Evolutionary conservation across 2,888 invertebrate genomes (phyloP).

Genomic region (Nomada lathburiana): DNA sequence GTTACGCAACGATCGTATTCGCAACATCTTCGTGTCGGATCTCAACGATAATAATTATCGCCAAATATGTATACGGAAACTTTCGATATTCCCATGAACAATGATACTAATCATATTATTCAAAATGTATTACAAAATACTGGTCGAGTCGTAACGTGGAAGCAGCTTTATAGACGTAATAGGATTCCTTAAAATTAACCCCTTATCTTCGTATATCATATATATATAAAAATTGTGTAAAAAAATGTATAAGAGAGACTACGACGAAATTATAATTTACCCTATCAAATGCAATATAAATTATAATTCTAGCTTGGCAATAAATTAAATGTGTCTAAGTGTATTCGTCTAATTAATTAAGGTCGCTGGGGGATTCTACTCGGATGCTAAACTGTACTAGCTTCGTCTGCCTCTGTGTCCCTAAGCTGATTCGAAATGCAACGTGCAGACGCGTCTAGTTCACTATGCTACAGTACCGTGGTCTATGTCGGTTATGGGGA

Average conservation of each 20-base stretch:
- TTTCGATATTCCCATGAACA: background rate
- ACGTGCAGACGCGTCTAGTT: slow-evolving; percentile 47
- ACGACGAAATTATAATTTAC: slow-evolving; percentile 35
- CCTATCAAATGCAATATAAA: slow-evolving; percentile 23
- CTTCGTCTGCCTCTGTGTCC: slow-evolving; percentile 38
- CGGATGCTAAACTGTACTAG: slow-evolving; percentile 22
- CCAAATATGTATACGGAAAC: slow-evolving; percentile 7
- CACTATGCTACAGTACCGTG: slow-evolving; percentile 48
- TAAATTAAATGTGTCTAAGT: slow-evolving; percentile 44
- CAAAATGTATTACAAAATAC: slow-evolving; percentile 1
- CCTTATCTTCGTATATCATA: background rate
- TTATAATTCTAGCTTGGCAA: slow-evolving; percentile 41
- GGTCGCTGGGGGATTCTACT: slow-evolving; percentile 22
- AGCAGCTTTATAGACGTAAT: background rate
- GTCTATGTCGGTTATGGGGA: slow-evolving; percentile 45
- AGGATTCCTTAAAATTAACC: slow-evolving; percentile 16
- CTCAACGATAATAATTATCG: slow-evolving; percentile 16
- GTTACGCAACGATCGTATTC: slow-evolving; percentile 23
- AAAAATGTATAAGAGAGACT: slow-evolving; percentile 22
- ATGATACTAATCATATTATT: background rate
- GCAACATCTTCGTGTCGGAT: slow-evolving; percentile 1
- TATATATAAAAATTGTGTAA: background rate
- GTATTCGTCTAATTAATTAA: slow-evolving; percentile 41
- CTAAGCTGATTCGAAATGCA: slow-evolving; percentile 48
- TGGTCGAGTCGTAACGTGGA: background rate